phyloP scores from a whole-genome alignment of 2,113 vertebrate genomes.

The Chloropsis cyanopogon region DNA sequence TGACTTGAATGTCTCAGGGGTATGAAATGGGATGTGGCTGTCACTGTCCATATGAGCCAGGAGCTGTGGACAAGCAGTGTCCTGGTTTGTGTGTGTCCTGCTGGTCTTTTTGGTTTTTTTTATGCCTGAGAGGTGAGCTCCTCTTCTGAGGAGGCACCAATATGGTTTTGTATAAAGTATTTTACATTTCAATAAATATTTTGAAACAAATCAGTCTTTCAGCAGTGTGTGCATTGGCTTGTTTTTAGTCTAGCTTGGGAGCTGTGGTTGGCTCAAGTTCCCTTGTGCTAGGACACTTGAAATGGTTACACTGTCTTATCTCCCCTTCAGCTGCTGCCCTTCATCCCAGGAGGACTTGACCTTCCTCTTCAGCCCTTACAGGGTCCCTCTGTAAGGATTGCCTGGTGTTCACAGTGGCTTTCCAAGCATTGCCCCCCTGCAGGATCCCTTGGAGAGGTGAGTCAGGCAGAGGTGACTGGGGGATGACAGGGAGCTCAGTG shows the following conservation, averaged over 20 bases:
- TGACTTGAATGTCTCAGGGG: not conserved
- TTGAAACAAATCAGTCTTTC: not conserved
- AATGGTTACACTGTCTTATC: not conserved
- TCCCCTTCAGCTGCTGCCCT: not conserved
- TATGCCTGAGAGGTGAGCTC: not conserved
- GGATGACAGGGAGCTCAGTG: not conserved
- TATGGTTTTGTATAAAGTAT: conserved; percentile 3
- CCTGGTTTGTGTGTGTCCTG: not conserved
- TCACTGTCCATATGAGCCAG: not conserved
- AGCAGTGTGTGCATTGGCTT: not conserved
- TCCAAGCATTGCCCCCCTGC: not conserved
- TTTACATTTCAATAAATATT: conserved; percentile 47
- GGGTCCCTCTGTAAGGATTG: not conserved
- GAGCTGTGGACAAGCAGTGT: not conserved
- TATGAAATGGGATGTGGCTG: not conserved
- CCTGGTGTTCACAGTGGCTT: not conserved
- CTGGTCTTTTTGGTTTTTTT: not conserved
- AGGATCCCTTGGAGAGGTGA: not conserved
- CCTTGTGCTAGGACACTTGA: not conserved
- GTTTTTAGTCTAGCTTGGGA: not conserved
- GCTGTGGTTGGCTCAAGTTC: not conserved
- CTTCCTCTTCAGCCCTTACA: not conserved
- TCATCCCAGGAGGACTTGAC: not conserved
- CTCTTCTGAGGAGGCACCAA: not conserved
- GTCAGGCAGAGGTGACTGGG: not conserved